phyloP scores from a whole-genome alignment of 1,140 invertebrate species.

The Bombus vancouverensis region DNA sequence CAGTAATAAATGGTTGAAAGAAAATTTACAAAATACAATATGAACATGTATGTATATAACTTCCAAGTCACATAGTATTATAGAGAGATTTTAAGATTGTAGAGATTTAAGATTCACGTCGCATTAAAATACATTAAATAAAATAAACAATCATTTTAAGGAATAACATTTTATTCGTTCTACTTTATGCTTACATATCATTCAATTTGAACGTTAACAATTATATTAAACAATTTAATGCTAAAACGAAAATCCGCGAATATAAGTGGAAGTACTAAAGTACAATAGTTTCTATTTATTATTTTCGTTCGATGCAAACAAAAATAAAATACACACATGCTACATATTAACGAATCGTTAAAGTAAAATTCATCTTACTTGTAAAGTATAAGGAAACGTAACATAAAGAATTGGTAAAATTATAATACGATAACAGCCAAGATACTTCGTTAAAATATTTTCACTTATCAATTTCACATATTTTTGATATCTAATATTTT shows the following conservation, averaged over 20 bases:
- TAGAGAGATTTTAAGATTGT: too few species aligned
- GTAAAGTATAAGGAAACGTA: too few species aligned
- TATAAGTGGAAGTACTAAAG: not conserved
- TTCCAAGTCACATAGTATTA: not conserved
- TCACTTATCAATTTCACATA: conserved; percentile 7
- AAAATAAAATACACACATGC: not conserved
- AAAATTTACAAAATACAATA: not conserved
- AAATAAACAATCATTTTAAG: not conserved
- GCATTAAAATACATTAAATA: not conserved
- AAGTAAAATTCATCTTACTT: too few species aligned
- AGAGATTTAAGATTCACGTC: not conserved
- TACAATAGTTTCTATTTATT: not conserved
- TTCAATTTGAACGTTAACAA: not conserved
- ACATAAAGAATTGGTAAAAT: not conserved
- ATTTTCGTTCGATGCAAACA: not conserved
- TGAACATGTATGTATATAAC: not conserved
- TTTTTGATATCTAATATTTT: not conserved
- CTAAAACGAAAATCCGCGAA: not conserved
- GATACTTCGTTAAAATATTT: not conserved
- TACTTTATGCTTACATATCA: conserved; percentile 18
- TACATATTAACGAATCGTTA: not conserved
- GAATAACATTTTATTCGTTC: conserved; percentile 36
- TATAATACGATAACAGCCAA: not conserved
- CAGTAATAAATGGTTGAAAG: not conserved
- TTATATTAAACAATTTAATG: not conserved